Base-by-base conservation (phyloP, 2,888 invertebrate species). In the Anoncus sp. region DNA sequence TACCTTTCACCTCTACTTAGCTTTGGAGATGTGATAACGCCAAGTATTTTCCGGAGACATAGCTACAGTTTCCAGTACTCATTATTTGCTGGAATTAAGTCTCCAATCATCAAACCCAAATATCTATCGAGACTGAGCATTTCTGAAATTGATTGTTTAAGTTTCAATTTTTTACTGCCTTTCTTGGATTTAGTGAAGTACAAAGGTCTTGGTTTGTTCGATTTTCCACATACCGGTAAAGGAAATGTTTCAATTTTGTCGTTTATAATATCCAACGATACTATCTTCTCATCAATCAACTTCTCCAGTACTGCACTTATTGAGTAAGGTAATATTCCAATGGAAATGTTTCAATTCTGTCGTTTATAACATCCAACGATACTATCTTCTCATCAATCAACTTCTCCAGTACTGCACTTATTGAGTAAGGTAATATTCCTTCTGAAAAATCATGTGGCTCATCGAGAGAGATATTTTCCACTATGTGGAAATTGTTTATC, bases 401-500 rank as follows among this genome's bases (percentile, higher is more conserved):
- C 31, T 31, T 31, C 31, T 31, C 31, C 31, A 31, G 31, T 31
- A 31, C 31, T 31, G 31, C 31, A 31, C 31, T 31, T 31, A 31
- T 31, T 5, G 31, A 31, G 31, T 31, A 31, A 31, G 31, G 31
- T 31, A 31, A 31, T 31, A 80, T 40, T 22, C 75, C 79, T 66
- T 77, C 79, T 43, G 47, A 59, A 1, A 77, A 51, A 65, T 81
- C 79, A 35, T 81, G 79, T 49, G 74, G 66, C 35, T 60, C 43
- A 53, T 78, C 78, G 6, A 75, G 70, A 14, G 74, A 65, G 22
- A 51, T n/a, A 70, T 81, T 81, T 49, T 76, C 63, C 31, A n/a
- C 62, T 45, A 78, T 60, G 27, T 81, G 75, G 63, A 79, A 81
- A 62, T 81, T 71, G 3, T 31, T 14, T 59, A 81, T 51, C 20